phyloP scores from a whole-genome alignment of 2,797 vertebrate species.

The Capromys pilorides region DNA sequence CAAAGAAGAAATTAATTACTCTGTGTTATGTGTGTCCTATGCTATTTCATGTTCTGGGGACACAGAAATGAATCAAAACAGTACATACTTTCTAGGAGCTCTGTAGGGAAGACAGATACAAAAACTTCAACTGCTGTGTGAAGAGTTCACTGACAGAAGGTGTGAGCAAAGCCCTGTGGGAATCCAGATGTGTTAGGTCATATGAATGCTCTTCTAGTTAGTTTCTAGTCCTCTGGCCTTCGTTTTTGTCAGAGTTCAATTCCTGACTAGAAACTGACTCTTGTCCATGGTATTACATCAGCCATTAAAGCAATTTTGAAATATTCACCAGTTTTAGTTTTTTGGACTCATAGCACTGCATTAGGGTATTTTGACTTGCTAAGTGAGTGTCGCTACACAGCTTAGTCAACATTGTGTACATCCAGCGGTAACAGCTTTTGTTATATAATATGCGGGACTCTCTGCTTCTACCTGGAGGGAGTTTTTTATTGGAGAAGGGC shows the following conservation, averaged over 20 bases:
- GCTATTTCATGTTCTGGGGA: not conserved
- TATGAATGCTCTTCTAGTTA: not conserved
- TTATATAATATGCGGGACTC: not conserved
- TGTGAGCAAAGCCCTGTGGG: not conserved
- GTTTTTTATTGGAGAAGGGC: not conserved
- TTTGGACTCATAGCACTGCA: not conserved
- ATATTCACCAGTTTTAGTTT: slow-evolving; percentile 12
- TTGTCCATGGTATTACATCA: not conserved
- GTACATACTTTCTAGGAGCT: not conserved
- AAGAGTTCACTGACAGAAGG: not conserved
- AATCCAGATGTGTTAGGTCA: not conserved
- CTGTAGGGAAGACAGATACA: not conserved
- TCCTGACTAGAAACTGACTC: not conserved
- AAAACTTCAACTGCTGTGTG: not conserved
- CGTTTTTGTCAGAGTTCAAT: not conserved
- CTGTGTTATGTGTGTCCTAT: not conserved
- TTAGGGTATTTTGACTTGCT: not conserved
- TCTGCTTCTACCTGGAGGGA: not conserved
- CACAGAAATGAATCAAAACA: not conserved
- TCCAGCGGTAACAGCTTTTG: not conserved
- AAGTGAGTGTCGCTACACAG: not conserved
- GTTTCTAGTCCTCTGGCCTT: not conserved
- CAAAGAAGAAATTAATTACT: not conserved
- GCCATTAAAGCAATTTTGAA: not conserved
- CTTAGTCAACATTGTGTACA: not conserved